A percentile compares a stretch with the other conserved stretches of the same genome.
Conservation (phyloP, 1,140 invertebrate genomes). For the Theocolax elegans region DNA sequence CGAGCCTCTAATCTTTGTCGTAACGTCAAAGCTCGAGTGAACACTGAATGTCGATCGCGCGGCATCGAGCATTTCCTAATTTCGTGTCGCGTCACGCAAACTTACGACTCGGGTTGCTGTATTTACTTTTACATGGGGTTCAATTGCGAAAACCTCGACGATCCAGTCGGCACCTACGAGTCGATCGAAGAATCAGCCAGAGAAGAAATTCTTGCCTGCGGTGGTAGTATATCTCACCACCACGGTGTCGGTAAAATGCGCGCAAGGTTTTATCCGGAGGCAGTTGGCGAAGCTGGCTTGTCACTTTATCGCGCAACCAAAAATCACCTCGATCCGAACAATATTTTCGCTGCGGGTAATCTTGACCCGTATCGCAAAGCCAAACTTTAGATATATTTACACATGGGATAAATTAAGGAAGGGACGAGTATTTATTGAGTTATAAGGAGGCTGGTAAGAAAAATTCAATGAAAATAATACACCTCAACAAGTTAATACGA, state of each 20-base stretch:
- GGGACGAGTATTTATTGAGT: too few species aligned
- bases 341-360: constrained; percentile 93
- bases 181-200: constrained; percentile 84
- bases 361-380: constrained; percentile 65
- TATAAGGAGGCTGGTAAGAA: too few species aligned
- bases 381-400: constrained; percentile 52
- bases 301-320: constrained; percentile 85
- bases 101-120: constrained; percentile 96
- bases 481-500: too few species aligned
- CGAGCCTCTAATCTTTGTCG: constrained; percentile 83
- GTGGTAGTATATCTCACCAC: constrained; percentile 95
- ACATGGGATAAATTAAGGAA: too few species aligned
- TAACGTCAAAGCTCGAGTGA: constrained; percentile 89
- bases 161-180: constrained; percentile 88
- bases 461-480: too few species aligned
- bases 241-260: constrained; percentile 96
- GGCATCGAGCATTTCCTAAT: constrained; percentile 76
- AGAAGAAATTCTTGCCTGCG: constrained; percentile 90
- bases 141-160: constrained; percentile 75
- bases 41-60: constrained; percentile 76
- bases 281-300: constrained; percentile 82
- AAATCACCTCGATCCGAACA: constrained; percentile 88
- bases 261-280: constrained; percentile 82
- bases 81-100: constrained; percentile 92
- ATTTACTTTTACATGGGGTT: constrained; percentile 99